A percentile compares a stretch with the other conserved stretches of the same genome.
phyloP scores from a whole-genome alignment of 2,113 vertebrate species.

The Larimichthys polyactis region DNA sequence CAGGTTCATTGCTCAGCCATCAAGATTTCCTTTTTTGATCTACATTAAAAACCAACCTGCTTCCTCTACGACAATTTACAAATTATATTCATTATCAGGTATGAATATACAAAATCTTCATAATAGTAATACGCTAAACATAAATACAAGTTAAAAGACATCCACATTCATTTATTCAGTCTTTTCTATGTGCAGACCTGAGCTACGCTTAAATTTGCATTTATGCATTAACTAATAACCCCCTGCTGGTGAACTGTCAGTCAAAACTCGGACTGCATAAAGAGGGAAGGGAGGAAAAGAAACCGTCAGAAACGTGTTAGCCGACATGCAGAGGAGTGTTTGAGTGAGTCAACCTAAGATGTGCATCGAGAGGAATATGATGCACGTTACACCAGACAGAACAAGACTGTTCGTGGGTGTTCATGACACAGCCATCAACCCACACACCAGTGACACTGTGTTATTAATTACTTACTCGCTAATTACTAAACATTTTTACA shows the following conservation, averaged over 20 bases:
- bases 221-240: constrained; percentile 34
- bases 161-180: neutral
- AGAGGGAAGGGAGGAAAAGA: neutral
- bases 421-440: constrained; percentile 2
- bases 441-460: constrained; percentile 10
- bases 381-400: neutral
- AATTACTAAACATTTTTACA: constrained; percentile 42
- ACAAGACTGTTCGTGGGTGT: constrained; percentile 19
- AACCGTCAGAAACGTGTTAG: constrained; percentile 18
- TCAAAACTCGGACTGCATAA: constrained; percentile 17
- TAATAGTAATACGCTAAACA: neutral
- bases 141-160: neutral
- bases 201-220: constrained; percentile 40
- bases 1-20: neutral
- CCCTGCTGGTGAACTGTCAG: constrained; percentile 27
- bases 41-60: neutral
- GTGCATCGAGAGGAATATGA: constrained; percentile 18
- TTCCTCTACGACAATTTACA: neutral
- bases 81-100: neutral
- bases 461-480: constrained; percentile 56
- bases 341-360: neutral
- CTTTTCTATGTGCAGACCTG: neutral
- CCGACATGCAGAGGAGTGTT: neutral
- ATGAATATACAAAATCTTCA: neutral
- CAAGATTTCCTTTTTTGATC: constrained; percentile 10